phyloP scores from a whole-genome alignment of 2,797 vertebrate species.

The Eulemur rubriventer region DNA sequence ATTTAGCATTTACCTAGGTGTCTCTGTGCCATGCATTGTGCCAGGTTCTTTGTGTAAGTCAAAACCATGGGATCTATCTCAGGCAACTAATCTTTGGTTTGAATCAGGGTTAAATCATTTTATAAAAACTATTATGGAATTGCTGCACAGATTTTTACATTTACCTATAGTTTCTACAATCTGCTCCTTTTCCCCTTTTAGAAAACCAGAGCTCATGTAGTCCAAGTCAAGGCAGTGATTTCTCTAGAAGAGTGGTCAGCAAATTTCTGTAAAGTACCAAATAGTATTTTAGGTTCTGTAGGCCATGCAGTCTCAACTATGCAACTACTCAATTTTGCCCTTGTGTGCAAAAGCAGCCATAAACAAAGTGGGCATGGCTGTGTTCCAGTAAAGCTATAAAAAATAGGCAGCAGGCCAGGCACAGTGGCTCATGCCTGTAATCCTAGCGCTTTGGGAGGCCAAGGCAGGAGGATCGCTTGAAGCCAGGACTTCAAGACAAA shows the following conservation, averaged over 20 bases:
- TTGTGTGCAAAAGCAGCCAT: not conserved
- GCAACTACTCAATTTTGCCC: not conserved
- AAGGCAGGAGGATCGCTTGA: not conserved
- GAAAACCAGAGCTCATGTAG: not conserved
- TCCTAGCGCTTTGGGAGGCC: too few relatives aligned
- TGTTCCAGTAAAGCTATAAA: not conserved
- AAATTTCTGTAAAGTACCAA: not conserved
- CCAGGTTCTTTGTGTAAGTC: not conserved
- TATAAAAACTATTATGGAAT: not conserved
- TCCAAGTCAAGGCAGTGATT: not conserved
- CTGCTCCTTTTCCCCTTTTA: not conserved
- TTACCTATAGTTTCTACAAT: not conserved
- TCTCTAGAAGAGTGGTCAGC: not conserved
- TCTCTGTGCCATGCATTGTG: not conserved
- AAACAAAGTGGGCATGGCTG: not conserved
- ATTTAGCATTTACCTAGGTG: not conserved
- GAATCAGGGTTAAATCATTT: not conserved
- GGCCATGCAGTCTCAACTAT: not conserved
- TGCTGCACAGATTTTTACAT: not conserved
- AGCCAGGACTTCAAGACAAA: not conserved
- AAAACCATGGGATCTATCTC: not conserved
- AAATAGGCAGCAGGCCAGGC: not conserved
- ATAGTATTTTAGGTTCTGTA: not conserved
- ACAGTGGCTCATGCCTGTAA: too few relatives aligned
- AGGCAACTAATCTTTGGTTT: not conserved